Evolutionary conservation across 2,113 vertebrate species (phyloP).

Genomic region (Notechis scutatus): DNA sequence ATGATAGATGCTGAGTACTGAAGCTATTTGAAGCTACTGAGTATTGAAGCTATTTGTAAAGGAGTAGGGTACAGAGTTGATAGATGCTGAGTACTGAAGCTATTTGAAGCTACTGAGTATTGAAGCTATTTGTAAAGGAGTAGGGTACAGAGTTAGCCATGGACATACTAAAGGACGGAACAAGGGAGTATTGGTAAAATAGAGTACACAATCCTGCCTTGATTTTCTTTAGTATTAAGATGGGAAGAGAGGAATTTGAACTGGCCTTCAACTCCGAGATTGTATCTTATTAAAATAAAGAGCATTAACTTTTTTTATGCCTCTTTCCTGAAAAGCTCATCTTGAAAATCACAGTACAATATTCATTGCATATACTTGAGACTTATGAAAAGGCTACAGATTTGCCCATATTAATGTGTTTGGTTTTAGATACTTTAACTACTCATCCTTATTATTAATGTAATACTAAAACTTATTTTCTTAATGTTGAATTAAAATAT

Average conservation of each 20-base stretch:
- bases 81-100: background rate
- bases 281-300: background rate
- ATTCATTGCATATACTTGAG: background rate
- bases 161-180: background rate
- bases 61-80: background rate
- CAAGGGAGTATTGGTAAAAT: background rate
- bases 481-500: background rate
- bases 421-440: background rate
- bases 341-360: background rate
- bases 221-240: background rate
- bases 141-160: background rate
- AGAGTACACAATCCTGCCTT: background rate
- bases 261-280: background rate
- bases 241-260: background rate
- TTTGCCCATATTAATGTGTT: background rate
- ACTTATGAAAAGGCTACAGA: background rate
- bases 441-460: background rate
- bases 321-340: background rate
- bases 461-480: background rate
- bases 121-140: background rate
- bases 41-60: background rate
- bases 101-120: background rate
- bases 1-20: background rate
- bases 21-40: background rate
- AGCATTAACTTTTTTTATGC: background rate